Evolutionary conservation across 2,888 invertebrate species (phyloP).

Genomic region (Lycaena phlaeas): DNA sequence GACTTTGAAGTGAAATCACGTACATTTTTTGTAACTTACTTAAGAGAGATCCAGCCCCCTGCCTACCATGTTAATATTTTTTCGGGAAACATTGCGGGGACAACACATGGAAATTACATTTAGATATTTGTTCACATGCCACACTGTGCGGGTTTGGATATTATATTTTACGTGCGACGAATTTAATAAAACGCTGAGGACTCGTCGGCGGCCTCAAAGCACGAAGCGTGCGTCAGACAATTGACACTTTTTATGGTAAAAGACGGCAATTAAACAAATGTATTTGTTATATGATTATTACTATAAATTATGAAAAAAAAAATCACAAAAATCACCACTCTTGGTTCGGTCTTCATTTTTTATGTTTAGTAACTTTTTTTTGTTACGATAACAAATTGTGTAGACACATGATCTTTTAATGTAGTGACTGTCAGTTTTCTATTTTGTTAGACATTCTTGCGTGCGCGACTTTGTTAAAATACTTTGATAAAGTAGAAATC

Average conservation of each 20-base stretch:
- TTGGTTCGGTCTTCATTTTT: too few species aligned
- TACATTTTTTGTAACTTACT: constrained; percentile 74
- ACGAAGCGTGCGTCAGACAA: background rate
- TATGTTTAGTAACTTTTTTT: too few species aligned
- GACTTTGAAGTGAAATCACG: constrained; percentile 74
- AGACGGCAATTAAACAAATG: too few species aligned
- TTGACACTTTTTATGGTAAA: background rate
- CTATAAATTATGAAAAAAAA: too few species aligned
- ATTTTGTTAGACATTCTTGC: too few species aligned
- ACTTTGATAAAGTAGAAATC: too few species aligned
- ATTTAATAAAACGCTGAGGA: constrained; percentile 69
- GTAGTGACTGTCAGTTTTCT: too few species aligned
- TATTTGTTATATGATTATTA: too few species aligned
- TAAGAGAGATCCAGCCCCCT: constrained; percentile 71
- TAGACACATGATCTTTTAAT: too few species aligned
- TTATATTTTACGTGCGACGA: constrained; percentile 72
- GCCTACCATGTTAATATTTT: constrained; percentile 72
- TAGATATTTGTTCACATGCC: constrained; percentile 69
- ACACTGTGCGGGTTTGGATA: constrained; percentile 66
- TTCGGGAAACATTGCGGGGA: constrained; percentile 72
- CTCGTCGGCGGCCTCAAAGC: constrained; percentile 20
- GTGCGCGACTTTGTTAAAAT: too few species aligned
- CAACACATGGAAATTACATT: constrained; percentile 73
- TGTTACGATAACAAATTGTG: too few species aligned
- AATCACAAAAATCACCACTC: too few species aligned